A percentile compares a stretch with the other conserved stretches of the same genome.
Evolutionary conservation across 2,797 vertebrate genomes (phyloP).

Genomic region (Smutsia gigantea): DNA sequence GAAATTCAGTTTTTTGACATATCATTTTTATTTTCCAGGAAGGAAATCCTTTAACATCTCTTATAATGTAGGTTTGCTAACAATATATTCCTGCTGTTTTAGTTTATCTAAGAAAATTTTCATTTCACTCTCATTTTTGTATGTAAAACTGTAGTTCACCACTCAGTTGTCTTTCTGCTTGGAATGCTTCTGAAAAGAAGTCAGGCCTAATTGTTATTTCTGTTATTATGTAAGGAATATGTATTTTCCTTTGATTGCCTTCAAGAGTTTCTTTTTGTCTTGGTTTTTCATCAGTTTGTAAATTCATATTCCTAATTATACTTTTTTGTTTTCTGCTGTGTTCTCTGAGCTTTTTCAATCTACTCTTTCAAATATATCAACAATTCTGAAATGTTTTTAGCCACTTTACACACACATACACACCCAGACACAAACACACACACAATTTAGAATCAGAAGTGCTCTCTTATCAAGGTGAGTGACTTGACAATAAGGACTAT

Average conservation of each 20-base stretch:
- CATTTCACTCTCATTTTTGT: neutral
- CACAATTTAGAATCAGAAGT: neutral
- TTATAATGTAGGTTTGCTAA: neutral
- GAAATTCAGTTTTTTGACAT: neutral
- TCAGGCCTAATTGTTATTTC: neutral
- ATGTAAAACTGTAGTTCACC: neutral
- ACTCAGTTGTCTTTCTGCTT: neutral
- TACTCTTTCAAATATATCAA: neutral
- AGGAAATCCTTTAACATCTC: neutral
- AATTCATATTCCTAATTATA: neutral
- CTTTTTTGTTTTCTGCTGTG: neutral
- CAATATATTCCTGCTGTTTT: neutral
- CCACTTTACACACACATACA: neutral
- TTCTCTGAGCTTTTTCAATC: neutral
- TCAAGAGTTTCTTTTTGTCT: neutral
- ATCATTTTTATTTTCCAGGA: neutral
- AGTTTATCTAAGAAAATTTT: no score
- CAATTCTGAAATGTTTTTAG: neutral
- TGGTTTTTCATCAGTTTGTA: neutral
- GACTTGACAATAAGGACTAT: neutral
- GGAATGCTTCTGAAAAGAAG: neutral
- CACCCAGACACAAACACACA: neutral
- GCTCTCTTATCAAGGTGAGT: neutral
- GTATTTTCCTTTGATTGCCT: neutral
- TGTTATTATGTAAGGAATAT: neutral